These are phyloP conservation scores for Eustalomyia histrio DNA, from an alignment of 2,888 invertebrate species.

Conservation along the genomic window DNA sequence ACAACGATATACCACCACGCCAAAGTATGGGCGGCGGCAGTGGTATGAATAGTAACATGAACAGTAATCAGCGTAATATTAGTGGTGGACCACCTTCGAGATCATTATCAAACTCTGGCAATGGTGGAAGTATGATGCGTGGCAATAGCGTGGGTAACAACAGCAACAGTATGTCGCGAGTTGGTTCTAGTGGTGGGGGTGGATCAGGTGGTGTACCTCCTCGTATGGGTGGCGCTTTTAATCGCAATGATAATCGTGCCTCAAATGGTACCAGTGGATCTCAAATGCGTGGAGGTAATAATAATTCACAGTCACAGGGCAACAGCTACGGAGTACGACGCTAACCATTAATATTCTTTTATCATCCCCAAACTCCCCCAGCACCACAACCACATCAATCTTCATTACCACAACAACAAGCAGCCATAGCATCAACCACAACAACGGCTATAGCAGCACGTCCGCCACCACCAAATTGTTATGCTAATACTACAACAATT, in stretches of 20 bases:
- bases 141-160: slow-evolving; percentile 72
- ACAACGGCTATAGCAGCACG: slow-evolving; percentile 67
- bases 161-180: slow-evolving; percentile 72
- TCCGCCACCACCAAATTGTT: slow-evolving; percentile 56
- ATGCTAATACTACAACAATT: slow-evolving; percentile 61
- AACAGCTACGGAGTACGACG: slow-evolving; percentile 77
- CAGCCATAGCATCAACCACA: slow-evolving; percentile 64
- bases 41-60: slow-evolving; percentile 72
- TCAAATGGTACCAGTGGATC: slow-evolving; percentile 72
- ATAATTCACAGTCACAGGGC: slow-evolving; percentile 71
- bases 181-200: slow-evolving; percentile 71
- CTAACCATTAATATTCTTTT: slow-evolving; percentile 74
- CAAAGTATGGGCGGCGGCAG: slow-evolving; percentile 72
- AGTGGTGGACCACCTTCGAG: slow-evolving; percentile 75
- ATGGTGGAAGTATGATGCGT: slow-evolving; percentile 79
- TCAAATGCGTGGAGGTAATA: slow-evolving; percentile 75
- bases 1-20: slow-evolving; percentile 76
- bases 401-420: slow-evolving; percentile 60
- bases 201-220: slow-evolving; percentile 71
- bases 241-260: slow-evolving; percentile 77
- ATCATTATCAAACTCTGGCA: slow-evolving; percentile 73
- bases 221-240: slow-evolving; percentile 73
- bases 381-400: slow-evolving; percentile 60
- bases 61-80: slow-evolving; percentile 71
- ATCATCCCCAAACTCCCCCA: slow-evolving; percentile 68